Evolutionary conservation across 2,888 invertebrate genomes (phyloP), one percentile per base, ranked within the genome.

Genomic region (Elysia crispata): DNA sequence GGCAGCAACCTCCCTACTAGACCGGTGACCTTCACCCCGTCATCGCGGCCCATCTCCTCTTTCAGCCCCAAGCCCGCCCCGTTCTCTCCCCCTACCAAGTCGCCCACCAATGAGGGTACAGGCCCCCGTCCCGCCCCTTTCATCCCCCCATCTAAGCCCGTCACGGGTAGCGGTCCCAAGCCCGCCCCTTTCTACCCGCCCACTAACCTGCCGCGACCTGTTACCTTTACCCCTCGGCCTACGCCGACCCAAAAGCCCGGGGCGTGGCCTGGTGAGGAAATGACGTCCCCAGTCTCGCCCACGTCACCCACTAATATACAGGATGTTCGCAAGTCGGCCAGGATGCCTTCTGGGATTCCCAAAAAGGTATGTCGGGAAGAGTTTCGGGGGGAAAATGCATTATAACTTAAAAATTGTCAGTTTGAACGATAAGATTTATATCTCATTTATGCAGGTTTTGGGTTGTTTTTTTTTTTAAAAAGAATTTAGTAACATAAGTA

Each of bases 211-310:
- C 41, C 41, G 5, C 41, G 41, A 25, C 69, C 77, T 33, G 77
- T 69, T 3, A 67, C 77, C 6, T 77, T 77, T 77, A 69, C 60
- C 25, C 76, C 76, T 8, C 77, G 69, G 75, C 87, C 88, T 5
- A 84, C 84, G 28, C 82, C 88, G 23, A 86, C 87, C 64, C 89
- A 88, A 6, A 88, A 87, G 83, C 87, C 31, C 18, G 54, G 33
- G 8, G 23, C n/a, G 18, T 6, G 30, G 64, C 57, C 75, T 31
- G 72, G 49, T 30, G 70, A 70, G 13, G 76, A 80, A 64, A 66
- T 72, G 50, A 31, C 23, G 50, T 20, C 69, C 60, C 67, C 79
- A 23, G 33, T 74, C 23, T 41, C 60, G 8, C 75, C 76, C 50
- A 69, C 60, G 28, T 28, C 69, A 1, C 25, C 49, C 30, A 69